Evolutionary conservation across 2,797 vertebrate genomes (phyloP), one percentile per base, ranked within the genome.

Genomic region (Delichon dasypus): DNA sequence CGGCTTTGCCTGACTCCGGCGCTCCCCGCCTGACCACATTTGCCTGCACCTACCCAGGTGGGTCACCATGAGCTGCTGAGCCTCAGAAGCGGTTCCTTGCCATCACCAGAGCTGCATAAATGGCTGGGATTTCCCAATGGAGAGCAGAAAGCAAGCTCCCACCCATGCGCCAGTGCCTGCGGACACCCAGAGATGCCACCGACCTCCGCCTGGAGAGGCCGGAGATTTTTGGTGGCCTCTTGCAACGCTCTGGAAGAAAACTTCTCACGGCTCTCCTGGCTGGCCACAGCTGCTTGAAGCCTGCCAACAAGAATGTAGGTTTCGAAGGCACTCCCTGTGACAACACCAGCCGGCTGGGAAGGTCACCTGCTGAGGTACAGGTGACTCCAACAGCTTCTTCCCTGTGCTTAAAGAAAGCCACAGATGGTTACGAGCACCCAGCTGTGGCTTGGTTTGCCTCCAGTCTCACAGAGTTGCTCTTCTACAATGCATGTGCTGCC

Each of bases 301-400:
- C 54, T 84, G 48, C 42, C 77, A 85, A 36, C 38, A 42, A 0
- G 30, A 73, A 73, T 66, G 8, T 30, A 55, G 67, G 57, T 92
- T 94, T 94, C 85, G 58, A 95, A 82, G 85, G 38, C 94, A 70
- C 71, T 89, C 78, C 73, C 76, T 94, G 57, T 88, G 75, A 90
- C 76, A 95, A 44, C 5, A 18, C n/a, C 71, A 74, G 21, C 67
- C 70, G 30, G 3, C 42, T 78, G 57, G 79, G 62, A 89, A 72
- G 58, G 87, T 93, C 79, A 91, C 71, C 83, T 96, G 65, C 72
- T 51, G 57, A 67, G 79, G 53, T 38, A 58, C 70, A 45, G 62
- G 38, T 85, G 71, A 67, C 70, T 87, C 83, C 83, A 47, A 40
- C 45, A 93, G 13, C 47, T 55, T 75, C 57, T 88, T 71, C 48